Evolutionary conservation across 2,797 vertebrate species (phyloP).

Genomic region (Chaenodraco wilsoni): DNA sequence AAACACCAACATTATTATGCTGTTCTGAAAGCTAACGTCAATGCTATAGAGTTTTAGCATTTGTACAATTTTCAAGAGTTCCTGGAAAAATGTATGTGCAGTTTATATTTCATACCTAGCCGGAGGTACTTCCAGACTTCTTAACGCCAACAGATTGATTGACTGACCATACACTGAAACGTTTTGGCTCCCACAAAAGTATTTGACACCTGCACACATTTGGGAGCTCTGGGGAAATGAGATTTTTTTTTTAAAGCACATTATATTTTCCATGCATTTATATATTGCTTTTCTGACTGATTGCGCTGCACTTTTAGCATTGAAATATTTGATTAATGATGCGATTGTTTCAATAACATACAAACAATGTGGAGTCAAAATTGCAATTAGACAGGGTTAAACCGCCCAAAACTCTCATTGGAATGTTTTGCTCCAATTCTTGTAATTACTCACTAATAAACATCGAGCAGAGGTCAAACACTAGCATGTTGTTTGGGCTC

Average conservation of each 20-base stretch:
- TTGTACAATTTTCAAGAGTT: slow-evolving; percentile 24
- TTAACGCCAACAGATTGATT: slow-evolving; percentile 46
- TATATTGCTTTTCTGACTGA: slow-evolving; percentile 31
- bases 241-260: slow-evolving; percentile 15
- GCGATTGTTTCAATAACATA: slow-evolving; percentile 46
- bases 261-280: slow-evolving; percentile 30
- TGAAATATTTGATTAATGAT: slow-evolving; percentile 54
- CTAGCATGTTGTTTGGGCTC: slow-evolving; percentile 26
- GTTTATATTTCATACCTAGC: slow-evolving; percentile 41
- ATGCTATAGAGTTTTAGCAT: background rate
- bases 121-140: slow-evolving; percentile 15
- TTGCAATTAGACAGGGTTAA: slow-evolving; percentile 36
- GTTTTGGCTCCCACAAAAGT: slow-evolving; percentile 30
- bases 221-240: slow-evolving; percentile 39
- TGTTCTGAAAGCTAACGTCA: background rate
- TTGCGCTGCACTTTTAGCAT: slow-evolving; percentile 27
- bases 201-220: slow-evolving; percentile 52
- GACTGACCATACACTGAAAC: slow-evolving; percentile 42
- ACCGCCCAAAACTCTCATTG: slow-evolving; percentile 29
- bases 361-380: slow-evolving; percentile 39
- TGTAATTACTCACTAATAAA: slow-evolving; percentile 57
- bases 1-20: background rate
- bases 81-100: slow-evolving; percentile 33
- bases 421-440: slow-evolving; percentile 37
- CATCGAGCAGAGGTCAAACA: slow-evolving; percentile 38